Percentiles rank a stretch among this genome's conserved stretches.
Conservation (phyloP, 2,113 vertebrate species). For the Hylia prasina region DNA sequence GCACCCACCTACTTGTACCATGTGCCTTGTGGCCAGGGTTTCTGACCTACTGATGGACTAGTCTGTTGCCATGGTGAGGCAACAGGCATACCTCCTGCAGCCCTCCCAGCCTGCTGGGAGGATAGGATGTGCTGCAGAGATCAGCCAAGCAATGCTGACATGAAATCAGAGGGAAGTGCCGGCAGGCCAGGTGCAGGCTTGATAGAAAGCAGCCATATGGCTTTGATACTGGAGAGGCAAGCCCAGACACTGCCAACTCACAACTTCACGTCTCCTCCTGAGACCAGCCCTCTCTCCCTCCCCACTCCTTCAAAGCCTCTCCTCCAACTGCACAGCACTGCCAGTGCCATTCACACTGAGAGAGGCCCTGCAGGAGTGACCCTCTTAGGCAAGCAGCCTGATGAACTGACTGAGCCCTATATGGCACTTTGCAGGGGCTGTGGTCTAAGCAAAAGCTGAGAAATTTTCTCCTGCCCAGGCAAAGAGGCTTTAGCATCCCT, state of each 20-base stretch:
- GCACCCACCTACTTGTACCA: background rate
- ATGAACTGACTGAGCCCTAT: background rate
- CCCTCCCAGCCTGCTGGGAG: background rate
- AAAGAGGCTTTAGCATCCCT: background rate
- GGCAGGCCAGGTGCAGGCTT: background rate
- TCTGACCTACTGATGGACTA: background rate
- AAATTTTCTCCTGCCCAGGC: background rate
- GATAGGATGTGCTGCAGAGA: background rate
- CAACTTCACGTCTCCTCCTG: background rate
- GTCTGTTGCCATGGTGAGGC: accelerated
- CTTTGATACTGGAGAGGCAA: background rate
- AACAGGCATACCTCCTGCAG: background rate
- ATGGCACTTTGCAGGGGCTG: background rate
- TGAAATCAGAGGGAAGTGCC: accelerated
- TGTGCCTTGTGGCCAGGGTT: background rate
- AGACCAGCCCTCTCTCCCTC: background rate
- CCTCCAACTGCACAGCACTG: background rate
- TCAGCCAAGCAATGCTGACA: background rate
- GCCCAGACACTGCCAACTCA: background rate
- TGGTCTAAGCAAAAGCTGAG: background rate
- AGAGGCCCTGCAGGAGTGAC: background rate
- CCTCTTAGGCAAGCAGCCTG: background rate
- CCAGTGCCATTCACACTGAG: background rate
- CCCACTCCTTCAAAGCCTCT: background rate
- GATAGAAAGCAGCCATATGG: accelerated